phyloP scores from a whole-genome alignment of 2,113 vertebrate genomes.

The Pipra filicauda region DNA sequence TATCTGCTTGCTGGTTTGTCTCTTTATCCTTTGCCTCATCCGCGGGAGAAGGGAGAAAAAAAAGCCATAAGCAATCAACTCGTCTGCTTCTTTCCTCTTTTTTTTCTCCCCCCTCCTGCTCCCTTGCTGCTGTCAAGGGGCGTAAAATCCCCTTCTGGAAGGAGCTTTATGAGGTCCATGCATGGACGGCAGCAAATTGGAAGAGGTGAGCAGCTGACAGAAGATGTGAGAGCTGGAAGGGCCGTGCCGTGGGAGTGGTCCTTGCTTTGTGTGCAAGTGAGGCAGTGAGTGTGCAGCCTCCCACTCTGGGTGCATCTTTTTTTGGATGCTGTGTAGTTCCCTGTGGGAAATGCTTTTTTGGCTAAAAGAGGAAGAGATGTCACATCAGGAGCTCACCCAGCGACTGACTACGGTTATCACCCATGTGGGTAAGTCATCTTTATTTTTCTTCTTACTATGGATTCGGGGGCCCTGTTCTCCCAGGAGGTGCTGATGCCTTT shows the following conservation, averaged over 20 bases:
- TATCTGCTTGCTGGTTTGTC: constrained; percentile 70
- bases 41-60: constrained; percentile 16
- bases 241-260: constrained; percentile 77
- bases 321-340: constrained; percentile 63
- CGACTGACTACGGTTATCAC: constrained; percentile 89
- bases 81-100: background rate
- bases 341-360: constrained; percentile 88
- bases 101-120: background rate
- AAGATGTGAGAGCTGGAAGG: constrained; percentile 60
- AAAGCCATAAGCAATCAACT: constrained; percentile 27
- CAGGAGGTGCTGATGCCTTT: constrained; percentile 19
- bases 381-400: constrained; percentile 87
- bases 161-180: background rate
- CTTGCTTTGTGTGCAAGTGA: constrained; percentile 72
- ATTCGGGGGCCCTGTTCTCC: background rate
- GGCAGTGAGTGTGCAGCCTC: constrained; percentile 61
- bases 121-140: background rate
- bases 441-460: background rate
- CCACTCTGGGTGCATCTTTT: constrained; percentile 55
- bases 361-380: constrained; percentile 92
- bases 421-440: constrained; percentile 86
- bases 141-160: background rate
- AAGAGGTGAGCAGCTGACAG: constrained; percentile 46
- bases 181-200: background rate
- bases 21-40: constrained; percentile 49